Evolutionary conservation across 2,113 vertebrate species (phyloP).

Genomic region (Ageneiosus marmoratus): DNA sequence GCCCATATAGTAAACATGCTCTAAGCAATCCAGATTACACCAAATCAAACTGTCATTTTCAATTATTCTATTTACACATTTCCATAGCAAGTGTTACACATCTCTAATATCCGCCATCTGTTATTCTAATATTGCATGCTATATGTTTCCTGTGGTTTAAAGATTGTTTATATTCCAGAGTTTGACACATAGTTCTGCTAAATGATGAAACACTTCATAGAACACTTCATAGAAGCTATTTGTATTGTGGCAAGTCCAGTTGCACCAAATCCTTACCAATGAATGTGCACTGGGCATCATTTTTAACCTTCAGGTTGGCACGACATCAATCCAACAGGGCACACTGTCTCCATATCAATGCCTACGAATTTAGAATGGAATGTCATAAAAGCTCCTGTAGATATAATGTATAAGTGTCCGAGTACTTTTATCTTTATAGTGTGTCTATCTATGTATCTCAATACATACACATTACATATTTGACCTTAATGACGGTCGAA

Average conservation of each 20-base stretch:
- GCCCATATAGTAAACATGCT: not conserved
- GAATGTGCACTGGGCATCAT: not conserved
- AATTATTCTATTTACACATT: not conserved
- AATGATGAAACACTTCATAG: not conserved
- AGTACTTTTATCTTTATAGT: no score
- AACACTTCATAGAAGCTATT: not conserved
- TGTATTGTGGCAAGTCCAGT: not conserved
- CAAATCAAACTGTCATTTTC: slow-evolving; percentile 19
- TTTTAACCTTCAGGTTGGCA: not conserved
- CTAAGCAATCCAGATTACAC: not conserved
- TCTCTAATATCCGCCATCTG: not conserved
- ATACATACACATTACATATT: no score
- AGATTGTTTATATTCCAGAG: not conserved
- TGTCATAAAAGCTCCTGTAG: no score
- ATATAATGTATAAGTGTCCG: no score
- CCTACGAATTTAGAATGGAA: no score
- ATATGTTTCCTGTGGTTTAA: not conserved
- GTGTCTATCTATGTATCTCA: no score
- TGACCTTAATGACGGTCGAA: not conserved
- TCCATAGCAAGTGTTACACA: not conserved
- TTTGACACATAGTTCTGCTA: not conserved
- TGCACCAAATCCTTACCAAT: not conserved
- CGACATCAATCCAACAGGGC: not conserved
- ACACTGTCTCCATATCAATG: no score
- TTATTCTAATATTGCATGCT: slow-evolving; percentile 2